These are phyloP conservation scores for Lagocephalus sceleratus DNA, from an alignment of 2,797 vertebrate genomes.

Conservation along the genomic window DNA sequence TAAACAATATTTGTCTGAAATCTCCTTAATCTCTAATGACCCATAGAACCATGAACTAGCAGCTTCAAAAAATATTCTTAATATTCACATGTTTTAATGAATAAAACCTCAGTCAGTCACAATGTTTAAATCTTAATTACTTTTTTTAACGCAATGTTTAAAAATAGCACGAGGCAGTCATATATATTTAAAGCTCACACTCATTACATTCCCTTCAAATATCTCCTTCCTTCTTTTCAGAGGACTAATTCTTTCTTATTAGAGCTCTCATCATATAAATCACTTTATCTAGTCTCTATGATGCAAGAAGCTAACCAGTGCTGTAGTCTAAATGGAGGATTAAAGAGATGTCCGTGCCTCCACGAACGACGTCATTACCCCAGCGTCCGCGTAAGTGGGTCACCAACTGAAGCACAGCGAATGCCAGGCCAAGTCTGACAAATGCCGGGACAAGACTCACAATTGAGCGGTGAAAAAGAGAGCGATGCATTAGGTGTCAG, in stretches of 20 bases:
- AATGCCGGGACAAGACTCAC: constrained; percentile 40
- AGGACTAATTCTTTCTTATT: constrained; percentile 21
- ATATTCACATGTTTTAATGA: no score
- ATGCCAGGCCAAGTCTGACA: constrained; percentile 11
- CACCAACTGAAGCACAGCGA: constrained; percentile 35
- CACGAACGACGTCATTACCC: constrained; percentile 51
- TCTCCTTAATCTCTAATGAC: no score
- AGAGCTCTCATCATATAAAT: constrained; percentile 26
- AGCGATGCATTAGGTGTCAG: constrained; percentile 46
- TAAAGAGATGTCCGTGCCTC: constrained; percentile 51
- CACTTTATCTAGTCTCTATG: constrained; percentile 26
- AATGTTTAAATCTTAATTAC: no score
- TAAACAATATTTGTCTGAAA: no score
- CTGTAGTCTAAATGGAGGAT: constrained; percentile 48
- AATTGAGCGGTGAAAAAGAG: constrained; percentile 32
- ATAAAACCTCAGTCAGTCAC: no score
- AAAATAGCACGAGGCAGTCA: no score
- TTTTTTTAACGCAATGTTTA: no score
- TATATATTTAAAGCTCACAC: not conserved
- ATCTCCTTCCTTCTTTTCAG: constrained; percentile 8
- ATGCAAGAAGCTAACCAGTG: constrained; percentile 28
- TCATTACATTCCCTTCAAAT: constrained; percentile 1
- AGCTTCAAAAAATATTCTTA: no score
- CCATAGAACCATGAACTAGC: no score
- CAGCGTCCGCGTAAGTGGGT: constrained; percentile 56